Conservation (phyloP, 1,140 invertebrate species). For the Pseudomyrmex cubaensis region DNA sequence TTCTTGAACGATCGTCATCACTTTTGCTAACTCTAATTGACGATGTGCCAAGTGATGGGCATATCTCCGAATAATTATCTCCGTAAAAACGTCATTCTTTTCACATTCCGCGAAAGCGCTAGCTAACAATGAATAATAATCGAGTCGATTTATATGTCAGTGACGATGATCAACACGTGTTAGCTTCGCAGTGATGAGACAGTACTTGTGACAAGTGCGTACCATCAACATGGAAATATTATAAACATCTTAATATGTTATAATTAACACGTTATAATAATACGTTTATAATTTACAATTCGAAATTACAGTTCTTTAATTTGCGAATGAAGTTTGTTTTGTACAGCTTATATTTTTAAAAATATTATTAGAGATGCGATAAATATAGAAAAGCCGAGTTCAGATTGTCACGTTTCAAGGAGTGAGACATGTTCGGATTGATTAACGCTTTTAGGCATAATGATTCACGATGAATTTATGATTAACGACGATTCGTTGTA, state of each 20-base stretch:
- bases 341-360: too few relatives aligned
- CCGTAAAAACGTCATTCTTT: constrained; percentile 32
- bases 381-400: too few relatives aligned
- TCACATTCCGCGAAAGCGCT: constrained; percentile 24
- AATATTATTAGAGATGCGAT: too few relatives aligned
- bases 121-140: constrained; percentile 34
- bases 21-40: not conserved
- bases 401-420: not conserved
- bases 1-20: not conserved
- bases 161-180: constrained; percentile 25
- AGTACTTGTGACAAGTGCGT: not conserved
- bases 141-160: constrained; percentile 34
- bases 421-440: constrained; percentile 13
- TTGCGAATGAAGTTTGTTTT: too few relatives aligned
- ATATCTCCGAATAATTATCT: constrained; percentile 30
- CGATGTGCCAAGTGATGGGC: not conserved
- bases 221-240: not conserved
- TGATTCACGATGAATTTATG: constrained; percentile 38
- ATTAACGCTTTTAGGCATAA: constrained; percentile 15
- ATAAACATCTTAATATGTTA: not conserved
- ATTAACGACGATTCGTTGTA: not conserved
- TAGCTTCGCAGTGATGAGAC: constrained; percentile 27
- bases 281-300: too few relatives aligned
- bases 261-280: too few relatives aligned
- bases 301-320: too few relatives aligned